A percentile compares a stretch with the other conserved stretches of the same genome.
phyloP scores from a whole-genome alignment of 2,113 vertebrate genomes.

The Varanus komodoensis region DNA sequence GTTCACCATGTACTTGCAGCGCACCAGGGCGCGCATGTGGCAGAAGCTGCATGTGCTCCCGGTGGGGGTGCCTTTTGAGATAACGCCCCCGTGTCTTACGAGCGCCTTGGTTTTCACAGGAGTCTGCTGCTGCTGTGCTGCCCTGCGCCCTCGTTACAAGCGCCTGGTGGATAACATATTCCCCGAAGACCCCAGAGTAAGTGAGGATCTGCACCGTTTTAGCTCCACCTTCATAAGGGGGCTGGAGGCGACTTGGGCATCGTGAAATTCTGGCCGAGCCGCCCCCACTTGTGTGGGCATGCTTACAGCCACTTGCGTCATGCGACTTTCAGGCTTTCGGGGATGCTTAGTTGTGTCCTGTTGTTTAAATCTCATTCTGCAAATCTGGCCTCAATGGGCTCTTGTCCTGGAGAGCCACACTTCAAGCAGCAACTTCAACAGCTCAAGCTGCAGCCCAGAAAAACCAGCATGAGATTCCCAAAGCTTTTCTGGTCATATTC shows the following conservation, averaged over 20 bases:
- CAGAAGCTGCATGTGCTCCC: not conserved
- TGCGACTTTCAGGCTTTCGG: not conserved
- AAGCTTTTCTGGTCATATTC: not conserved
- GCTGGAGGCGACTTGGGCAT: not conserved
- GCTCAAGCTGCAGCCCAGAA: not conserved
- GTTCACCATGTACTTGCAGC: not conserved
- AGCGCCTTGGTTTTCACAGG: constrained; percentile 77
- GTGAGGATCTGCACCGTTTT: constrained; percentile 40
- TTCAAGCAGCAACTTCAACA: not conserved
- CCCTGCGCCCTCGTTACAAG: constrained; percentile 94
- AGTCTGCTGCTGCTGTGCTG: constrained; percentile 95
- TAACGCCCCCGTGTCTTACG: not conserved
- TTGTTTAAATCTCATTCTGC: not conserved
- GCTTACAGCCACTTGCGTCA: not conserved
- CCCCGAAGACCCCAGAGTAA: constrained; percentile 96
- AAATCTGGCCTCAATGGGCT: not conserved
- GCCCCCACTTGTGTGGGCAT: not conserved
- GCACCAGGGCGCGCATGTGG: no score
- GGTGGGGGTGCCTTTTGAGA: no score
- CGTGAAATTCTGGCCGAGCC: no score
- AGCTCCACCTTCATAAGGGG: not conserved
- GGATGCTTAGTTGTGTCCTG: not conserved
- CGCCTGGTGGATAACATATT: constrained; percentile 98
- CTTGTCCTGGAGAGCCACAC: not conserved
- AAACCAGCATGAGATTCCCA: not conserved